Conservation (phyloP, 2,888 invertebrate genomes). For the Coenonympha arcania region DNA sequence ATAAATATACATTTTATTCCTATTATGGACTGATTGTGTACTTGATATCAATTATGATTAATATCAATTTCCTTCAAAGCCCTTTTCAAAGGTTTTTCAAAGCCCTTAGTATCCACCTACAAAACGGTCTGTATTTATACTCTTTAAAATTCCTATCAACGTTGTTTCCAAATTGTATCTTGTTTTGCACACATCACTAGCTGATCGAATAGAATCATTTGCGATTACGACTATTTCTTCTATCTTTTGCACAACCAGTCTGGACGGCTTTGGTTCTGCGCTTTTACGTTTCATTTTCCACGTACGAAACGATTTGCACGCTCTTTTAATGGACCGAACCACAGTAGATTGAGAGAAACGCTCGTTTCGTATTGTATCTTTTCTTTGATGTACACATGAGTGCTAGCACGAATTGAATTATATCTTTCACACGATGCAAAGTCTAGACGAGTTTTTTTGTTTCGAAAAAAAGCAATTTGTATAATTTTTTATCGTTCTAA, state of each 20-base stretch:
- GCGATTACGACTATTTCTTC: neutral
- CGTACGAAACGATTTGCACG: conserved; percentile 1
- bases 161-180: conserved; percentile 3
- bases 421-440: neutral
- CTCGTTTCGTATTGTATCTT: conserved; percentile 1
- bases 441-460: neutral
- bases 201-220: conserved; percentile 5
- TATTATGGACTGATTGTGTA: too few species aligned
- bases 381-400: neutral
- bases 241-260: conserved; percentile 2
- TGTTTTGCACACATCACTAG: neutral
- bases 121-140: neutral
- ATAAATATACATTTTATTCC: too few species aligned
- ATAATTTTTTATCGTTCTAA: too few species aligned
- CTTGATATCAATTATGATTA: too few species aligned
- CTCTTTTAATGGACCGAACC: conserved; percentile 5
- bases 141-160: neutral
- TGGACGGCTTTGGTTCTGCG: neutral
- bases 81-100: neutral
- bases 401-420: neutral
- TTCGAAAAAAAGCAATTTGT: too few species aligned
- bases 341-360: neutral
- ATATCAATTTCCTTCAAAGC: too few species aligned
- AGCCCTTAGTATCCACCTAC: neutral
- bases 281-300: neutral